Percentiles rank a stretch among this genome's conserved stretches.
Evolutionary conservation across 2,888 invertebrate genomes (phyloP).

Genomic region (Adelphocoris suturalis): DNA sequence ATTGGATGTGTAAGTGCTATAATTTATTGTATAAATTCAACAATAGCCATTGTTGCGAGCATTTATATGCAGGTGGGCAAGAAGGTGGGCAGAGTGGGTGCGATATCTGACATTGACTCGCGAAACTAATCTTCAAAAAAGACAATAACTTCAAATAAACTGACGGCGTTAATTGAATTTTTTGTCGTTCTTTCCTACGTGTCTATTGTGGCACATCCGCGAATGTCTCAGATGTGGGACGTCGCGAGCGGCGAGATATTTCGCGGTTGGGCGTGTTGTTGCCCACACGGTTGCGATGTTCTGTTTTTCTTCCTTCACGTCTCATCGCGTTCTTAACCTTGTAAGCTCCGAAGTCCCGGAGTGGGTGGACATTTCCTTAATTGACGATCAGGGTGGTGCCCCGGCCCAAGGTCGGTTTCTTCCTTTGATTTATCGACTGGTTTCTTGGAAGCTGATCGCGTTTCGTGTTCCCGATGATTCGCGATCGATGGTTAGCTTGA

Average conservation of each 20-base stretch:
- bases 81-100: background rate
- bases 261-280: background rate
- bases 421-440: constrained; percentile 33
- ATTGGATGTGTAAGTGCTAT: too few relatives aligned
- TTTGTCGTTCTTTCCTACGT: background rate
- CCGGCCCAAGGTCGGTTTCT: constrained; percentile 51
- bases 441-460: constrained; percentile 1
- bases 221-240: background rate
- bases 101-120: background rate
- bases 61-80: background rate
- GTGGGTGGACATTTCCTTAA: constrained; percentile 36
- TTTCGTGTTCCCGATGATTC: background rate
- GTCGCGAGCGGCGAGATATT: background rate
- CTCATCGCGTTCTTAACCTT: constrained; percentile 37
- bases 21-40: too few relatives aligned
- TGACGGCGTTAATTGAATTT: background rate
- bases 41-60: too few relatives aligned
- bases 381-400: constrained; percentile 33
- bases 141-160: background rate
- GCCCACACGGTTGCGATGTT: constrained; percentile 30
- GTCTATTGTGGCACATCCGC: background rate
- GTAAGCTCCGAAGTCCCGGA: background rate
- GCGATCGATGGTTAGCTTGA: too few relatives aligned
- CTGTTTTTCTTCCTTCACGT: constrained; percentile 7
- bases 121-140: background rate